Base-by-base conservation (phyloP, 1,140 invertebrate genomes). In the Spodoptera litura region DNA sequence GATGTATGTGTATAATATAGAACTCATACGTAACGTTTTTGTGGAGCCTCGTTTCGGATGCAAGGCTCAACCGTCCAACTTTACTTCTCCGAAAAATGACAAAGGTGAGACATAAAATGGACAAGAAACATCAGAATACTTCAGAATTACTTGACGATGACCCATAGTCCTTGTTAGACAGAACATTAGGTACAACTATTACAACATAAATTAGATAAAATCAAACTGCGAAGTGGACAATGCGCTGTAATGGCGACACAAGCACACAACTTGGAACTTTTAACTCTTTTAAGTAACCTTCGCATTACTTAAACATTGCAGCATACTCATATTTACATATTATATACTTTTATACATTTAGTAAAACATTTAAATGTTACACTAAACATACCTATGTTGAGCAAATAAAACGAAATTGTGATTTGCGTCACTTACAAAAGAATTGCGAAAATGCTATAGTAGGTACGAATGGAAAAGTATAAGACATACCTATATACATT, bases 21-120 rank as follows among this genome's bases (percentile, higher is more conserved):
- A 49, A 11, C 38, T 49, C 31, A 72, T 56, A 58, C 56, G 27
- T 31, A 13, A 72, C 52, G 31, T 25, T 62, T 74, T 74, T 31
- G 35, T 31, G 44, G 51, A 61, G 44, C 56, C 56, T 49, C 72
- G 38, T 62, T 74, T 74, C 27, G 56, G 72, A 74, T 74, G 55
- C 72, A 74, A 74, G 72, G 58, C 71, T 20, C 55, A 25, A 56
- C 70, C 13, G 27, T 31, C 51, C 66, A 44, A 20, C n/a, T 56
- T 87, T 82, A 85, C 73, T 93, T 91, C 89, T 85, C 76, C 88
- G 90, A 91, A 91, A 84, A 84, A 84, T 89, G 88, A 91, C 89
- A 91, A 90, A 90, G 58, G 72, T 58, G 31, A 62, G 56, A 51
- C 20, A 59, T 59, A 38, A 56, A 6, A 11, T 35, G 35, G 10